phyloP scores from a whole-genome alignment of 1,140 invertebrate genomes.

The Scaptomyza graminum region DNA sequence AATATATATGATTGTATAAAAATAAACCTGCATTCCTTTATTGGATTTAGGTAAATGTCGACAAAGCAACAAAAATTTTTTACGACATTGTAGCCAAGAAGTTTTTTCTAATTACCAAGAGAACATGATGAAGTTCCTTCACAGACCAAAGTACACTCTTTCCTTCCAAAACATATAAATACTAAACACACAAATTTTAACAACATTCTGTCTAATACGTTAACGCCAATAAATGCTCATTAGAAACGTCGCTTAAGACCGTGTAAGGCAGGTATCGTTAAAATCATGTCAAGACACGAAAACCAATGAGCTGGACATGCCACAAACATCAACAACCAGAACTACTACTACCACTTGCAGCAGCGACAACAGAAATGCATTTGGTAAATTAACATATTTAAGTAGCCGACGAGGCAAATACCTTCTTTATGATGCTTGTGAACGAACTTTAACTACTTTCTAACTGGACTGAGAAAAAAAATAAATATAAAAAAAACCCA shows the following conservation, averaged over 20 bases:
- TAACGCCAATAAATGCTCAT: constrained; percentile 54
- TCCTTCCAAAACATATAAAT: not conserved
- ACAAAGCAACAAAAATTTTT: not conserved
- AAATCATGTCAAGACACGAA: constrained; percentile 66
- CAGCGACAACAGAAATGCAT: constrained; percentile 72
- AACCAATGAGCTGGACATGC: constrained; percentile 36
- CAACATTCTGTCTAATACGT: not conserved
- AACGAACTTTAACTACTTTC: constrained; percentile 75
- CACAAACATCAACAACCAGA: constrained; percentile 11
- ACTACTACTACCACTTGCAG: constrained; percentile 9
- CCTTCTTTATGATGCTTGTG: constrained; percentile 48
- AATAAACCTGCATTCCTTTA: no score
- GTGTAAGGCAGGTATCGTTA: constrained; percentile 46
- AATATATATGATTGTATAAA: no score
- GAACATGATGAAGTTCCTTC: constrained; percentile 27
- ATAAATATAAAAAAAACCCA: constrained; percentile 1
- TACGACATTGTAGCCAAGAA: not conserved
- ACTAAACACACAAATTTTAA: constrained; percentile 8
- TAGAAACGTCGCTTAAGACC: constrained; percentile 41
- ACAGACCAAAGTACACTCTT: not conserved
- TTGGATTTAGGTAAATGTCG: no score
- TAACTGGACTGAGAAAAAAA: constrained; percentile 58
- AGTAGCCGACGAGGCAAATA: constrained; percentile 39
- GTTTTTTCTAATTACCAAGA: not conserved
- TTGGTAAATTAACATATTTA: constrained; percentile 73